Percentiles rank a stretch among this genome's conserved stretches.
phyloP scores from a whole-genome alignment of 2,797 vertebrate genomes.

The Microctenopoma stevenorrisi region DNA sequence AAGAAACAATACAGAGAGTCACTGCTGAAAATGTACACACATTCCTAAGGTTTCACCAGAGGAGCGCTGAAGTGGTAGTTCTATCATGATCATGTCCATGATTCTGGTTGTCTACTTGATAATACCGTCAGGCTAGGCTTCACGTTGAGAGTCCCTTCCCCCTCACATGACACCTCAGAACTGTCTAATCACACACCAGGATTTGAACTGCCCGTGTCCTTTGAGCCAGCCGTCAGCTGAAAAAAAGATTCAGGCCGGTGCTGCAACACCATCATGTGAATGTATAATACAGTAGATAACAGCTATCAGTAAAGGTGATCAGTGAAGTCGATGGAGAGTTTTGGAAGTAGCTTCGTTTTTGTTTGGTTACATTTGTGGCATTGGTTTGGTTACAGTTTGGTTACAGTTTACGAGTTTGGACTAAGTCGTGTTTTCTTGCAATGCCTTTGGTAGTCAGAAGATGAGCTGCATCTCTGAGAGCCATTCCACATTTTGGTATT shows the following conservation, averaged over 20 bases:
- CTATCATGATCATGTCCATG: constrained; percentile 62
- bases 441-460: constrained; percentile 81
- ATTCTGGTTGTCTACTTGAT: constrained; percentile 74
- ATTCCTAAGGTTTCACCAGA: constrained; percentile 90
- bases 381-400: constrained; percentile 82
- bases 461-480: constrained; percentile 77
- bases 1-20: constrained; percentile 82
- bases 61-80: constrained; percentile 87
- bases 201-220: constrained; percentile 59
- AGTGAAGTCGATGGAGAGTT: constrained; percentile 70
- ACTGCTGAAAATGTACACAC: constrained; percentile 93
- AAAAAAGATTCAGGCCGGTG: constrained; percentile 40
- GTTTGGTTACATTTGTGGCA: constrained; percentile 82
- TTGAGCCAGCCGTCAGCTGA: constrained; percentile 51
- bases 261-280: constrained; percentile 50
- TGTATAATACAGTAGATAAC: constrained; percentile 51
- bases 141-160: constrained; percentile 75
- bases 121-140: constrained; percentile 70
- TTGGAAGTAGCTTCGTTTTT: constrained; percentile 80
- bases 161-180: constrained; percentile 77
- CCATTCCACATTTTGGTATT: constrained; percentile 75
- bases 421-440: constrained; percentile 71
- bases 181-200: constrained; percentile 80
- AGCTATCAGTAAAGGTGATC: constrained; percentile 63
- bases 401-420: constrained; percentile 79